Percentiles rank a stretch among this genome's conserved stretches.
phyloP scores from a whole-genome alignment of 2,888 invertebrate genomes.

The Steromphala cineraria region DNA sequence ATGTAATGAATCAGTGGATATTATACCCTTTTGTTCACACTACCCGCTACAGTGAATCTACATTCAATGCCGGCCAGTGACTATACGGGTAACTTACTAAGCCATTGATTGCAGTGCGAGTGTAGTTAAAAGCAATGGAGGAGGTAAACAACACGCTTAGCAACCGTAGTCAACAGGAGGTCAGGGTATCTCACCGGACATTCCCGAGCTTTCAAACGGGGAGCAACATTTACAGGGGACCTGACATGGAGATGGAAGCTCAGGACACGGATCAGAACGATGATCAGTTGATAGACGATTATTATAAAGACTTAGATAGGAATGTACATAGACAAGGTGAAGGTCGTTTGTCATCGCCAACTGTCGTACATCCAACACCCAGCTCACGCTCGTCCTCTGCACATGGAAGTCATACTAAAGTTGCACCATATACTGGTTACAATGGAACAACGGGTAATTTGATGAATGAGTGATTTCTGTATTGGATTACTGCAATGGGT shows the following conservation, averaged over 20 bases:
- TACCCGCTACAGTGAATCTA: no score
- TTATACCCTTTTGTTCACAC: no score
- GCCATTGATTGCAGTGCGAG: no score
- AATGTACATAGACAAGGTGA: not conserved
- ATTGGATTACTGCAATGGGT: no score
- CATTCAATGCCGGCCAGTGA: no score
- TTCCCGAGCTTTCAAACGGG: not conserved
- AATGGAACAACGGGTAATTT: not conserved
- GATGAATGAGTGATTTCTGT: no score
- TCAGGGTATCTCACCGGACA: not conserved
- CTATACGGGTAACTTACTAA: no score
- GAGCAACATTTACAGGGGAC: not conserved
- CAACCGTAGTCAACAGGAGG: not conserved
- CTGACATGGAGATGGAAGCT: not conserved
- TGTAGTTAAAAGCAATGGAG: no score
- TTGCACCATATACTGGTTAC: not conserved
- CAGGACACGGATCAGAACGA: not conserved
- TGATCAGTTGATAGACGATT: not conserved
- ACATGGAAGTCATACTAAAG: not conserved
- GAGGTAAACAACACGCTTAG: not conserved
- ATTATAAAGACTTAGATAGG: not conserved
- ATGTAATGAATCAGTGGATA: no score
- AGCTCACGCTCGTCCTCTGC: not conserved
- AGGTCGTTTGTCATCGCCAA: not conserved
- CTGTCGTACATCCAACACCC: not conserved